phyloP scores from a whole-genome alignment of 2,797 vertebrate species.

The Epinephelus malabaricus region DNA sequence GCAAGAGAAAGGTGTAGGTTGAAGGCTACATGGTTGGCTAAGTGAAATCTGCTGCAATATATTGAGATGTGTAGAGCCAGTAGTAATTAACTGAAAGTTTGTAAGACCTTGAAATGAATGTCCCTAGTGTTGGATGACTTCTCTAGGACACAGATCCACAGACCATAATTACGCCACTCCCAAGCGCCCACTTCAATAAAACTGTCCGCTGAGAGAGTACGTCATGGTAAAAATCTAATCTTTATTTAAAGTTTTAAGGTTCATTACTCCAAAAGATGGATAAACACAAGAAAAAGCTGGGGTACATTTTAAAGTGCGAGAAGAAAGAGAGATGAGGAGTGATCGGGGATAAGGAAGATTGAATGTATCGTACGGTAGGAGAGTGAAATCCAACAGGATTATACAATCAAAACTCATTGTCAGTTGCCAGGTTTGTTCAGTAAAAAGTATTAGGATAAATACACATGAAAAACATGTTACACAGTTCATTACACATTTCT shows the following conservation, averaged over 20 bases:
- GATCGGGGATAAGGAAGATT: conserved; percentile 48
- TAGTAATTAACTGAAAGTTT: not conserved
- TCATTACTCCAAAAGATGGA: conserved; percentile 75
- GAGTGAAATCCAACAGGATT: conserved; percentile 60
- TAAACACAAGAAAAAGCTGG: conserved; percentile 62
- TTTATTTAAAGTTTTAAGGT: conserved; percentile 85
- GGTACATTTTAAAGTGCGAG: conserved; percentile 83
- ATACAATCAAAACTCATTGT: conserved; percentile 67
- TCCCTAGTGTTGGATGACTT: not conserved
- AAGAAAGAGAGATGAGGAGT: conserved; percentile 59
- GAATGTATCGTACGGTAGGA: conserved; percentile 41
- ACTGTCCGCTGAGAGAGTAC: conserved; percentile 69
- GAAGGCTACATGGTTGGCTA: not conserved
- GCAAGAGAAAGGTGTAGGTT: not conserved
- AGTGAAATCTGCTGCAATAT: not conserved
- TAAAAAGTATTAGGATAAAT: conserved; percentile 77
- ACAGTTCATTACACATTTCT: conserved; percentile 68
- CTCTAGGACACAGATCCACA: conserved; percentile 19
- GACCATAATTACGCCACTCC: conserved; percentile 20
- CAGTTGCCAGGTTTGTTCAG: conserved; percentile 55
- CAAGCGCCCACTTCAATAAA: conserved; percentile 70
- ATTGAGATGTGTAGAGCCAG: not conserved
- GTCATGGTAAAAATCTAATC: conserved; percentile 84
- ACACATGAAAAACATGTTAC: conserved; percentile 63
- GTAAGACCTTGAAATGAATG: conserved; percentile 19